Evolutionary conservation across 1,140 invertebrate genomes (phyloP), one percentile per base, ranked within the genome.

Genomic region (Macrobrachium nipponense): DNA sequence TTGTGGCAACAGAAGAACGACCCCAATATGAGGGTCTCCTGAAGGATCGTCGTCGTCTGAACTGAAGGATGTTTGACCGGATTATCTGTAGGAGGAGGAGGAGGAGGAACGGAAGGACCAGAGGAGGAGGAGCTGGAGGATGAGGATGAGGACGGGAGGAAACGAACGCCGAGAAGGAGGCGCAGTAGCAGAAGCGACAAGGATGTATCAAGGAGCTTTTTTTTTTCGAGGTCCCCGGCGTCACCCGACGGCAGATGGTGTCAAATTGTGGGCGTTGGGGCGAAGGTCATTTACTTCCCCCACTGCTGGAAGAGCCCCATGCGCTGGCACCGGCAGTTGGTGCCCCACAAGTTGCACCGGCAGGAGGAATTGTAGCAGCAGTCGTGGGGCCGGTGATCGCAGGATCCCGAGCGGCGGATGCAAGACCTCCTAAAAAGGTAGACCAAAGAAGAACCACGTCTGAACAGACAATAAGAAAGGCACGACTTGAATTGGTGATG

Each of bases 251-350:
- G 15, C 68, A 27, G 5, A 23, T 5, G n/a, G 17, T 27, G 23
- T 70, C 36, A 23, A 27, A 15, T 5, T 43, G 23, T 23, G 23
- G 18, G 7, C 27, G 27, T 36, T 36, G 27, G 27, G 27, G 20
- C 15, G 23, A 17, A 5, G 12, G 23, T 70, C 10, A 59, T 51
- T 89, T 89, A 89, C 61, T 89, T 89, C 12, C 96, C 96, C 96
- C 96, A 96, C 91, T 96, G 96, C 91, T 97, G 96, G 93, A 97
- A 97, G 89, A 97, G 93, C 64, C 96, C 96, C 93, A 95, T 94
- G 87, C 96, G 94, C 91, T 97, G 96, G 91, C 96, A 97, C 89
- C 95, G 94, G 91, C 96, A 97, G 92, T 97, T 97, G 89, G 95
- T 94, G 36, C 96, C 96, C 96, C 96, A 97, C 8, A 97, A 93